Evolutionary conservation across 2,113 vertebrate species (phyloP).

Genomic region (Neogale vison): DNA sequence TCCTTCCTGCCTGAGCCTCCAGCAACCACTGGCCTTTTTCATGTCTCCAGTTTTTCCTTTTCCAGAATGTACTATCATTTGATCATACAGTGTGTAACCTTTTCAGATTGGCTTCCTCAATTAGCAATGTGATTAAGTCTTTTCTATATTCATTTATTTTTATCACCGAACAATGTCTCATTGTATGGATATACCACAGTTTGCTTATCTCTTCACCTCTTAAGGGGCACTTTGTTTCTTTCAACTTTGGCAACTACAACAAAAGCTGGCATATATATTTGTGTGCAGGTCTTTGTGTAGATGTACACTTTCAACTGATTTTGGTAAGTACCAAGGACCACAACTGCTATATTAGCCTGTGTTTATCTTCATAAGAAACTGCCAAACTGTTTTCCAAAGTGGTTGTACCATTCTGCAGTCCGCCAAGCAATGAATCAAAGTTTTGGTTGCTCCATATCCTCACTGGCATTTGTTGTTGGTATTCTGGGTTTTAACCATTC

Average conservation of each 20-base stretch:
- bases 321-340: neutral
- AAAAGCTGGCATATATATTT: neutral
- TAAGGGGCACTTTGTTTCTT: neutral
- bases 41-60: neutral
- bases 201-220: neutral
- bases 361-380: neutral
- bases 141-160: neutral
- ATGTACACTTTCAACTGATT: neutral
- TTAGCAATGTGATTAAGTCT: neutral
- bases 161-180: neutral
- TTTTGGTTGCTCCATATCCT: neutral
- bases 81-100: neutral
- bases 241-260: neutral
- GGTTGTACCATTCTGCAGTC: neutral
- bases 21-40: neutral
- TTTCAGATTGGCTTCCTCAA: neutral
- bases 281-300: neutral
- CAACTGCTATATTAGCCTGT: neutral
- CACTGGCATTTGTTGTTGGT: neutral
- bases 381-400: neutral
- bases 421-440: neutral
- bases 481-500: neutral
- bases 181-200: neutral
- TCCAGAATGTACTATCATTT: neutral
- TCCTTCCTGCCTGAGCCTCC: neutral